phyloP scores from a whole-genome alignment of 2,797 vertebrate genomes.

The Merluccius polli region DNA sequence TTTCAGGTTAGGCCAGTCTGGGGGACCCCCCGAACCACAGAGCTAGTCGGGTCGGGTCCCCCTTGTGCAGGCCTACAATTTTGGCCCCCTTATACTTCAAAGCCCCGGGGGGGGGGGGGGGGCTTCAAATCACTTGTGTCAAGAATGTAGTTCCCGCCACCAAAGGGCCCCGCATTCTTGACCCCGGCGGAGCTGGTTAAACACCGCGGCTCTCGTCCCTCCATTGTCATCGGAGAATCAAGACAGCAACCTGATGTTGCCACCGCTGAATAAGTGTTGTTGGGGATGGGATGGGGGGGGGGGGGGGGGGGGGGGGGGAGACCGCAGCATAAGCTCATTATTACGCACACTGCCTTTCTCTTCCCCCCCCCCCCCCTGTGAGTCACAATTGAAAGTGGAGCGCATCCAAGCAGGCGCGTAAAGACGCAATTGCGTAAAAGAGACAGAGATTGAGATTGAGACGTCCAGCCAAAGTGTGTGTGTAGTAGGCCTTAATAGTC shows the following conservation, averaged over 20 bases:
- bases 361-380: no score
- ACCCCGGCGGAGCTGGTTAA: slow-evolving; percentile 75
- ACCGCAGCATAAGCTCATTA: slow-evolving; percentile 62
- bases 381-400: neutral
- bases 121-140: neutral
- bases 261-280: slow-evolving; percentile 56
- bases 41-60: no score
- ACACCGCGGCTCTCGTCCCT: slow-evolving; percentile 68
- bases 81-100: no score
- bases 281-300: slow-evolving; percentile 33
- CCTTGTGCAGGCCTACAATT: no score
- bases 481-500: neutral
- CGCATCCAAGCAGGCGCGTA: neutral
- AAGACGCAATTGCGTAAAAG: no score
- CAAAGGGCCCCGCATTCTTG: slow-evolving; percentile 73
- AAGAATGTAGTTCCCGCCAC: neutral
- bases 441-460: no score
- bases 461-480: neutral
- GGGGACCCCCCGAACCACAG: slow-evolving; percentile 53
- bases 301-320: no score
- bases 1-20: slow-evolving; percentile 81
- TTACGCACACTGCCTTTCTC: slow-evolving; percentile 31
- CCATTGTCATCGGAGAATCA: slow-evolving; percentile 67
- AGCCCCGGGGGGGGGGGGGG: neutral
- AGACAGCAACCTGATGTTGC: slow-evolving; percentile 73